Base-by-base conservation (phyloP, 2,113 vertebrate genomes). In the Syngnathus scovelli region DNA sequence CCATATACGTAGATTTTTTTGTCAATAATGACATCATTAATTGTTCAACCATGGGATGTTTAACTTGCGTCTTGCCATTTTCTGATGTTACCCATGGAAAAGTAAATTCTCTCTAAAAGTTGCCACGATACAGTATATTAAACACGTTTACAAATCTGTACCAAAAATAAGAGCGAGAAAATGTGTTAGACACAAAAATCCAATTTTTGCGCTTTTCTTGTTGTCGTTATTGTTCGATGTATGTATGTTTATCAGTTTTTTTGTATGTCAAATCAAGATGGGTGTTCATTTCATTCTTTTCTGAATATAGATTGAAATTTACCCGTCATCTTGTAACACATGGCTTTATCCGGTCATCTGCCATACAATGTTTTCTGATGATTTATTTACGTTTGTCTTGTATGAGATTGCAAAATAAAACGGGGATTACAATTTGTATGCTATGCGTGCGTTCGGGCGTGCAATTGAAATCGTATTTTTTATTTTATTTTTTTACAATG, bases 381-480 rank as follows among this genome's bases (percentile, higher is more conserved):
- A 83, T 85, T 85, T 67, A 87, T 83, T 86, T 83, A 87, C 78
- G 86, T 89, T 89, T 83, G 21, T 88, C 89, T 91, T 91, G 87
- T 90, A 91, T 86, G 83, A 77, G 81, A 89, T 90, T 87, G 80
- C 78, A 90, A 90, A 58, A 89, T 90, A 90, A 92, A 90, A 85
- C 72, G 60, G 13, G 79, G 88, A 80, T 69, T 85, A 87, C 78
- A 90, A 86, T 91, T 91, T 92, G 85, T 91, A 90, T 72, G 74
- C 62, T 46, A 33, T 78, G 75, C 84, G 49, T 62, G 70, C 21
- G 37, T 36, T 18, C 12, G 1, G 27, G 27, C 3, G 27, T 33
- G 27, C 27, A 33, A 33, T 33, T 33, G 27, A 33, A 33, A 33
- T 33, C 27, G 27, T 3, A 33, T 18, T 37, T 4, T 37, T 16